A percentile compares a stretch with the other conserved stretches of the same genome.
Conservation (phyloP, 2,888 invertebrate species). For the Meganola albula region DNA sequence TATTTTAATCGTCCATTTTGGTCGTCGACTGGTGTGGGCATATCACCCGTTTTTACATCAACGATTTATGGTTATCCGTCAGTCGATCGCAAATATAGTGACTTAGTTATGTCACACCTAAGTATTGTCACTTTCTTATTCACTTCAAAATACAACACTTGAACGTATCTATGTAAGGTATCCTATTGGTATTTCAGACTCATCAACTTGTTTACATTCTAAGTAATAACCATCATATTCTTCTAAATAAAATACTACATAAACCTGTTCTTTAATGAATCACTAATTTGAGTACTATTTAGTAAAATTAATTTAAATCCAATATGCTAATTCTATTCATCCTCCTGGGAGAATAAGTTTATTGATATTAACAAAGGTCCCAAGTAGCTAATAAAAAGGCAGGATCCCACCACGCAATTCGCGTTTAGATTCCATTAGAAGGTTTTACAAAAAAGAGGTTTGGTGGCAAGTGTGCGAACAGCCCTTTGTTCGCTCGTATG, state of each 20-base stretch:
- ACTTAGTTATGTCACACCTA: constrained; percentile 30
- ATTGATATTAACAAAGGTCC: constrained; percentile 28
- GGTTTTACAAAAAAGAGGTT: constrained; percentile 56
- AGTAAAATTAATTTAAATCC: too few relatives aligned
- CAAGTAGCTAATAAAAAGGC: constrained; percentile 31
- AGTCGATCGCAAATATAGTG: constrained; percentile 29
- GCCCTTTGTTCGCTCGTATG: constrained; percentile 52
- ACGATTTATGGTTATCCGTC: constrained; percentile 42
- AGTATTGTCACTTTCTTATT: constrained; percentile 38
- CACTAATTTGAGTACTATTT: too few relatives aligned
- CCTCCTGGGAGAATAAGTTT: constrained; percentile 24
- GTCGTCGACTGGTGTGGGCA: constrained; percentile 43
- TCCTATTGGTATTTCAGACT: too few relatives aligned
- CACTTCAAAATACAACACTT: constrained; percentile 14
- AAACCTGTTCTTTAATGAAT: too few relatives aligned
- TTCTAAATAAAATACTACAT: too few relatives aligned
- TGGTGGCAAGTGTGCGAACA: constrained; percentile 67
- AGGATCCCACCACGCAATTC: constrained; percentile 59
- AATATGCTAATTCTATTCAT: too few relatives aligned
- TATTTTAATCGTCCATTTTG: constrained; percentile 64
- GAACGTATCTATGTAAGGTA: too few relatives aligned
- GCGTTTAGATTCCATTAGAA: constrained; percentile 59
- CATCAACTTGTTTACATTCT: too few relatives aligned
- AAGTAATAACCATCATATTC: too few relatives aligned
- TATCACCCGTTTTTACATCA: constrained; percentile 44